phyloP scores from a whole-genome alignment of 1,140 invertebrate species.

The Trachelipus rathkii region DNA sequence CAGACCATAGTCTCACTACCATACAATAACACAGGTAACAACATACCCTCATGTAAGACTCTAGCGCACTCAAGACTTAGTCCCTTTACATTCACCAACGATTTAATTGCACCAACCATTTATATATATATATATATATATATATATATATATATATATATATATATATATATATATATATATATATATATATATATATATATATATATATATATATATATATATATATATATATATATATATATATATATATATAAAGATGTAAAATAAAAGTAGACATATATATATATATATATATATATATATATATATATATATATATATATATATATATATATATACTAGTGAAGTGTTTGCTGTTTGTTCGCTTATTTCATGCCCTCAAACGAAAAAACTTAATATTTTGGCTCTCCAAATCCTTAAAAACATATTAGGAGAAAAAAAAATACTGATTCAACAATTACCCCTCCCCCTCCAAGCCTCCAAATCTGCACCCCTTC shows the following conservation, averaged over 20 bases:
- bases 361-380: no score
- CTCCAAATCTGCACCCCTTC: no score
- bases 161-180: conserved; percentile 9
- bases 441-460: no score
- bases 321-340: conserved; percentile 4
- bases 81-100: no score
- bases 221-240: conserved; percentile 5
- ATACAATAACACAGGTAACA: no score
- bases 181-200: conserved; percentile 13
- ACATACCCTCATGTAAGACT: no score
- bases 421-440: no score
- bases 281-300: background rate
- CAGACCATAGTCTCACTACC: no score
- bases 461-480: no score
- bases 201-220: background rate
- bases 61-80: no score
- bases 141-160: conserved; percentile 13
- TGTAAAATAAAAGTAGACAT: background rate
- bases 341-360: background rate
- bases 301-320: background rate
- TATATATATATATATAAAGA: background rate
- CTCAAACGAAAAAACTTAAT: no score
- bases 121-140: conserved; percentile 15
- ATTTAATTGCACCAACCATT: background rate
- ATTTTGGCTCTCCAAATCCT: no score